Evolutionary conservation across 2,113 vertebrate species (phyloP).

Genomic region (Oreamnos americanus): DNA sequence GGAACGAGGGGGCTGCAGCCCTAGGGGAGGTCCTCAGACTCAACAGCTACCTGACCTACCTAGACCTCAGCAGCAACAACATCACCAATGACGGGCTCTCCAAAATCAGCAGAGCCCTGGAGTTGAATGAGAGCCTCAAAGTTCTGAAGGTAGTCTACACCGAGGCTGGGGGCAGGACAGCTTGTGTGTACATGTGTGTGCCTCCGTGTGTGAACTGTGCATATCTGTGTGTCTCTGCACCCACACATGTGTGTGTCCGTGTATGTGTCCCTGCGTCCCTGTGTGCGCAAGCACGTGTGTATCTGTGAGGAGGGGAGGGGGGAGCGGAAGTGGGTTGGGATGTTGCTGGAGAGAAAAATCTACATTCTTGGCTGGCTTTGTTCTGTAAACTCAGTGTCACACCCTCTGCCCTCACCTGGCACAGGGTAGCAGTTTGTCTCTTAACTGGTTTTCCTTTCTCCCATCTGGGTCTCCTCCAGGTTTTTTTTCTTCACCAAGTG

Average conservation of each 20-base stretch:
- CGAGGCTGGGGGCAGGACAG: fast-evolving
- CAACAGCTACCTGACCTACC: constrained; percentile 85
- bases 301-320: fast-evolving
- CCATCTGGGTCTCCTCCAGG: not conserved
- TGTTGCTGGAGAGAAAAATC: not conserved
- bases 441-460: not conserved
- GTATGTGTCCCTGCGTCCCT: fast-evolving
- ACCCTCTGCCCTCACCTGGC: not conserved
- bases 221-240: not conserved
- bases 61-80: constrained; percentile 89
- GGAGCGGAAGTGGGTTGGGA: not conserved
- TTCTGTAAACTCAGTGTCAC: not conserved
- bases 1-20: constrained; percentile 90
- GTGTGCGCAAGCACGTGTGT: not conserved
- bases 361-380: not conserved
- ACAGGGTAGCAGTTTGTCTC: not conserved
- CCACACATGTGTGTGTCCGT: not conserved
- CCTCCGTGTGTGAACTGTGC: not conserved
- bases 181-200: fast-evolving
- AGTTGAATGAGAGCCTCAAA: constrained; percentile 86
- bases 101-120: constrained; percentile 88
- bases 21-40: constrained; percentile 90
- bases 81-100: constrained; percentile 86
- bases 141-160: constrained; percentile 83
- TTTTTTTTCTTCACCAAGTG: not conserved